A percentile compares a stretch with the other conserved stretches of the same genome.
Evolutionary conservation across 30 jellyfish, hydroid and myxozoan genomes (phyloP).

Genomic region (Hydractinia echinata): DNA sequence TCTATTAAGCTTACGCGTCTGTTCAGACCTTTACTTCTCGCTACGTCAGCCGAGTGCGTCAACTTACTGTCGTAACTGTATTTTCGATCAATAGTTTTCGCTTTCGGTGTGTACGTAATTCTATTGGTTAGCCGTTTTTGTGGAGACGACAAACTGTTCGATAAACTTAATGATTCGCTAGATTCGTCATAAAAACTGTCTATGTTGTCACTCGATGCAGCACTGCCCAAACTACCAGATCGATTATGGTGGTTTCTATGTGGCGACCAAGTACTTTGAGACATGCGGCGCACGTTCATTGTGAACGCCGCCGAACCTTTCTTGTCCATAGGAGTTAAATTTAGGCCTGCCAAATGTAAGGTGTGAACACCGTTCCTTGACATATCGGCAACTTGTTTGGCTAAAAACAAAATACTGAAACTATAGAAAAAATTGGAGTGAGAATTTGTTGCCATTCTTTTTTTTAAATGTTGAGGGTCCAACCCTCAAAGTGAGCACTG

Average conservation of each 20-base stretch:
- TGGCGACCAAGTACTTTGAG: slow-evolving; percentile 32
- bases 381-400: slow-evolving; percentile 52
- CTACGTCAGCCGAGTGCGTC: slow-evolving; percentile 30
- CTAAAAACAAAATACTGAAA: slow-evolving; percentile 29
- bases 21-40: slow-evolving; percentile 11
- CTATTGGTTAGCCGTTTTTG: background rate
- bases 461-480: no score
- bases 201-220: slow-evolving; percentile 40
- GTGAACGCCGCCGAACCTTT: slow-evolving; percentile 15
- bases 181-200: slow-evolving; percentile 27
- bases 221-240: slow-evolving; percentile 63
- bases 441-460: no score
- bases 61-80: slow-evolving; percentile 16
- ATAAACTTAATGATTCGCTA: slow-evolving; percentile 24
- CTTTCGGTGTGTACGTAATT: background rate
- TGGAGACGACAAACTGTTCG: slow-evolving; percentile 5
- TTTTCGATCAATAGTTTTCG: slow-evolving; percentile 20
- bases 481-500: no score
- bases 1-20: slow-evolving; percentile 70
- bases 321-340: slow-evolving; percentile 30
- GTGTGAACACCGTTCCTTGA: slow-evolving; percentile 42
- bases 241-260: slow-evolving; percentile 33
- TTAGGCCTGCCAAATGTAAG: slow-evolving; percentile 53
- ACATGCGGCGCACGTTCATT: slow-evolving; percentile 18
- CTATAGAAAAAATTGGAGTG: no score